These are phyloP conservation scores for Noctuana brunneofusca DNA, from an alignment of 2,888 invertebrate genomes.

Conservation along the genomic window DNA sequence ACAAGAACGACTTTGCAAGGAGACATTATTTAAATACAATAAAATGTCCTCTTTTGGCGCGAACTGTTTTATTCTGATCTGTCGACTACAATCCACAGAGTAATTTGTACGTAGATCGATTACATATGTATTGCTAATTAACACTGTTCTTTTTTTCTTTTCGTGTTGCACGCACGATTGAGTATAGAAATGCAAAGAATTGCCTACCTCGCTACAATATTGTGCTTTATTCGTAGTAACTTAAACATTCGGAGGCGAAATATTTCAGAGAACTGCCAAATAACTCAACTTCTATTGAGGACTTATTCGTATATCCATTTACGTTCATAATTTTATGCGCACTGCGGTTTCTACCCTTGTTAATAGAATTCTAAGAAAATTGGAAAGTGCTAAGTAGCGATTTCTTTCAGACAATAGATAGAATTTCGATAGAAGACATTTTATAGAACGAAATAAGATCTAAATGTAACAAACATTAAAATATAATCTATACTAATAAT, in stretches of 20 bases:
- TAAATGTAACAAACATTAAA: no score
- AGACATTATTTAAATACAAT: slow-evolving; percentile 14
- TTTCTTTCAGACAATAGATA: no score
- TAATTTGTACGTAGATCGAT: slow-evolving; percentile 37
- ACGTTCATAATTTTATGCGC: slow-evolving; percentile 1
- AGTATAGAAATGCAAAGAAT: slow-evolving; percentile 25
- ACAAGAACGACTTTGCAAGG: not conserved
- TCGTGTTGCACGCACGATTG: slow-evolving; percentile 43
- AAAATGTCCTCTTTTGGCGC: slow-evolving; percentile 27
- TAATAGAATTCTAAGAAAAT: not conserved
- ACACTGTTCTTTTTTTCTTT: slow-evolving; percentile 35
- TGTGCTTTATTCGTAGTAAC: not conserved
- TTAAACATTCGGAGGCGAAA: slow-evolving; percentile 22
- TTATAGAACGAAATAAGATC: no score
- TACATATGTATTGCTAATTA: slow-evolving; percentile 37
- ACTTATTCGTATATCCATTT: slow-evolving; percentile 3
- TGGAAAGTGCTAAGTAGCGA: not conserved
- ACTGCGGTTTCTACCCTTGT: slow-evolving; percentile 2
- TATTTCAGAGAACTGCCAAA: slow-evolving; percentile 28
- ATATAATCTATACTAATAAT: no score
- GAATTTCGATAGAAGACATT: no score
- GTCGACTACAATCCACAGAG: slow-evolving; percentile 17
- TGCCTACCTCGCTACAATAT: not conserved
- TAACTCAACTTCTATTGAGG: not conserved
- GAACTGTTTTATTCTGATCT: slow-evolving; percentile 7